Percentiles rank a stretch among this genome's conserved stretches.
Evolutionary conservation across 2,888 invertebrate species (phyloP).

Genomic region (Tipula vernalis): DNA sequence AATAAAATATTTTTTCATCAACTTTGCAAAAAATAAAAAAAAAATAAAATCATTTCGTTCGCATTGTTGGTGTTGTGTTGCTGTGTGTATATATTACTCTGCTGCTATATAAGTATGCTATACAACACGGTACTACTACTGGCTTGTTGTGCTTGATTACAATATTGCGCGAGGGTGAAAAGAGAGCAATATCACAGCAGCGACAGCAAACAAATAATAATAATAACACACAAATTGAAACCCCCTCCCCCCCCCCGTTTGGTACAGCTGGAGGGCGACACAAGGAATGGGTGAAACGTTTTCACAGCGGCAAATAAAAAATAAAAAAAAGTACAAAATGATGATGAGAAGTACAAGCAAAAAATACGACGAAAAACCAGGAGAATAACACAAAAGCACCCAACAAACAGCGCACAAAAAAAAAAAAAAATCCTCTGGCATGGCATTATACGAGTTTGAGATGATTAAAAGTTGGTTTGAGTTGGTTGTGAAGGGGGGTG

Average conservation of each 20-base stretch:
- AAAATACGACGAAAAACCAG: background rate
- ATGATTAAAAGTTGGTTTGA: background rate
- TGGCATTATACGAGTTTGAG: background rate
- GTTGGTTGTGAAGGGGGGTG: background rate
- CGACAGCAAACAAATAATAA: background rate
- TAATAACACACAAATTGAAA: background rate
- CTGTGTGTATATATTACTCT: background rate
- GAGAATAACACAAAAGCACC: background rate
- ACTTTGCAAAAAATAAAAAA: background rate
- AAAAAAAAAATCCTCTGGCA: background rate
- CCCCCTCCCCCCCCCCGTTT: background rate
- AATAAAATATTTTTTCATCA: constrained; percentile 4
- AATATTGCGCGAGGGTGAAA: background rate
- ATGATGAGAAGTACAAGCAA: background rate
- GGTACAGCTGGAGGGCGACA: background rate
- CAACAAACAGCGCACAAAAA: background rate
- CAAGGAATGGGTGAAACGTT: background rate
- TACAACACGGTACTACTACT: background rate
- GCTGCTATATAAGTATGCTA: background rate
- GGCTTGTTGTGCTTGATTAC: background rate
- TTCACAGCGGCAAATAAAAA: background rate
- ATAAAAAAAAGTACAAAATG: background rate
- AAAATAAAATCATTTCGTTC: background rate
- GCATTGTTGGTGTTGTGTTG: background rate
- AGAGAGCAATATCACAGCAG: constrained; percentile 4